Evolutionary conservation across 2,888 invertebrate species (phyloP), one percentile per base, ranked within the genome.

Genomic region (Erebia epiphron): DNA sequence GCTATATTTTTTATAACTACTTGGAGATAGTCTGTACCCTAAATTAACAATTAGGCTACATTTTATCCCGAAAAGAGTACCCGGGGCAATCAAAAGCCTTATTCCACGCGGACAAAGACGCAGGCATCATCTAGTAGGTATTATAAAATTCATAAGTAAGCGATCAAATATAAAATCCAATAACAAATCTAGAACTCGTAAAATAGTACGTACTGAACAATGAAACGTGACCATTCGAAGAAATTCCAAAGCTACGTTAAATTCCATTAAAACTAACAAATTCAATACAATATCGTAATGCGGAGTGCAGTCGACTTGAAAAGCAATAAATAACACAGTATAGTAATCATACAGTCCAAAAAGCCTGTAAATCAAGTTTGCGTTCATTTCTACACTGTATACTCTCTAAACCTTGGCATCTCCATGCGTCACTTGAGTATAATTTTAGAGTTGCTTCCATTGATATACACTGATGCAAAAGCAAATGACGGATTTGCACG

Each of bases 361-460:
- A 52, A 52, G 16, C 16, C 52, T 2, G n/a, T 52, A 52, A 2
- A 46, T 46, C 11, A 3, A 7, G 35, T 35, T 1, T 35, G 35
- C 35, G 35, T 35, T 35, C 0, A 35, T 35, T 5, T 35, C 35
- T 35, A 35, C 7, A 35, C 35, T 35, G 35, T 35, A 18, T 18
- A 10, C 18, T 10, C 54, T 14, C 57, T 52, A n/a, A 16, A n/a
- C 16, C 1, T 14, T 14, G 57, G 26, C 2, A 2, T 7, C 13
- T 7, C 13, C 14, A 13, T 57, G 14, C 57, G 57, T 60, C 41
- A 60, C 35, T 41, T 60, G 60, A 50, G n/a, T 60, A 41, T 43
- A 60, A 60, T 60, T 60, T 60, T 41, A 60, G 60, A 35, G 10
- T 11, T 57, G 26, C 26, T 26, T 26, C 57, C 26, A 57, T 26